Conservation (phyloP, 2,113 vertebrate genomes). For the Talpa occidentalis region DNA sequence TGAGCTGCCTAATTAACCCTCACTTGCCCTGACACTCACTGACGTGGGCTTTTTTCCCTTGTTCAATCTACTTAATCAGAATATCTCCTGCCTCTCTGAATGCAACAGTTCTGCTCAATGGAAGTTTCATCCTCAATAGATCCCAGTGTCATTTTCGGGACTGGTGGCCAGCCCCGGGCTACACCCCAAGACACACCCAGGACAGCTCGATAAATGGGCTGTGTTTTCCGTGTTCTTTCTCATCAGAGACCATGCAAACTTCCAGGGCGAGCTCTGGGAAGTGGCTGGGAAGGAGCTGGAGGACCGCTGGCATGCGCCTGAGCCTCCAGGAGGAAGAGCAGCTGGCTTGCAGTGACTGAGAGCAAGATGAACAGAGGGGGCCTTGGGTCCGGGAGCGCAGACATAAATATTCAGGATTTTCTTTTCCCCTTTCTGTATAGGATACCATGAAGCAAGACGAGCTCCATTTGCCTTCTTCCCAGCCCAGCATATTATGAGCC, state of each 20-base stretch:
- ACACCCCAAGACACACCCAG: accelerated
- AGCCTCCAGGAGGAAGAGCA: not conserved
- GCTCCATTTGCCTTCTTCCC: not conserved
- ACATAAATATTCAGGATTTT: not conserved
- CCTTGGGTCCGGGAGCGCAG: not conserved
- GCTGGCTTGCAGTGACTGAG: not conserved
- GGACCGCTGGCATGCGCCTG: slow-evolving; percentile 82
- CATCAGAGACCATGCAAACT: slow-evolving; percentile 81
- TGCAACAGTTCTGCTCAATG: not conserved
- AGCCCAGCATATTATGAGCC: not conserved
- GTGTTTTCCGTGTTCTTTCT: slow-evolving; percentile 63
- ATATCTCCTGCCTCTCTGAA: not conserved
- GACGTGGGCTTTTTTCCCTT: not conserved
- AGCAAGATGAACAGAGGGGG: accelerated
- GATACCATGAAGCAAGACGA: not conserved
- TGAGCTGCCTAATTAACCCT: too few relatives aligned
- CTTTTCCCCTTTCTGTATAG: not conserved
- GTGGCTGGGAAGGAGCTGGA: slow-evolving; percentile 73
- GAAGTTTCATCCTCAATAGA: accelerated
- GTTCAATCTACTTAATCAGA: not conserved
- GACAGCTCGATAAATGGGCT: not conserved
- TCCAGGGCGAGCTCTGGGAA: slow-evolving; percentile 80
- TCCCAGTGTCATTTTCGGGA: accelerated
- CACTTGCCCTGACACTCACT: too few relatives aligned
- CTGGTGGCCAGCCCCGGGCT: not conserved